These are phyloP conservation scores for Sebastes schlegelii DNA, from an alignment of 2,113 vertebrate genomes.

Conservation along the genomic window DNA sequence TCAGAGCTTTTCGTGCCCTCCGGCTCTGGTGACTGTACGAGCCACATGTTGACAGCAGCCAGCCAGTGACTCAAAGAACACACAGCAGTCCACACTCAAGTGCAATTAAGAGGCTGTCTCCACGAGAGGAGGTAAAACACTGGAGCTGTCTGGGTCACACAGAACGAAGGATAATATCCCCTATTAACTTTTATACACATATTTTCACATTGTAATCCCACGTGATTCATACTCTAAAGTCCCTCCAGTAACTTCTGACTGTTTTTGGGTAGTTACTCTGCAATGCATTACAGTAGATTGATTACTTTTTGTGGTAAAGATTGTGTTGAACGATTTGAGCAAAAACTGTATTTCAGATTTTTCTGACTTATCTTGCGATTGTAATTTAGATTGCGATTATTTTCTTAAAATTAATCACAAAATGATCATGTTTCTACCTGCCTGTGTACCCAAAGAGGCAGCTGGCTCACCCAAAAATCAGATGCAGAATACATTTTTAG, in stretches of 20 bases:
- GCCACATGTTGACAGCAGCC: slow-evolving; percentile 56
- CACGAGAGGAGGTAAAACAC: background rate
- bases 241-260: background rate
- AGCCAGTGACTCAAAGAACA: slow-evolving; percentile 30
- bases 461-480: too few relatives aligned
- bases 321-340: background rate
- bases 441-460: too few relatives aligned
- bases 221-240: background rate
- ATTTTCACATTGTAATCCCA: background rate
- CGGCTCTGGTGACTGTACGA: slow-evolving; percentile 55
- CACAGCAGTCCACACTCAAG: slow-evolving; percentile 17
- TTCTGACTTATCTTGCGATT: background rate
- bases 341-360: background rate
- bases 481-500: too few relatives aligned
- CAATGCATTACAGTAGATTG: background rate
- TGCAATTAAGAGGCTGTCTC: background rate
- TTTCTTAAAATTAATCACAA: background rate
- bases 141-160: background rate
- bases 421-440: background rate
- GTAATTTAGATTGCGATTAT: background rate
- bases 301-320: background rate
- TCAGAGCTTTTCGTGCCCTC: slow-evolving; percentile 55
- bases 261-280: background rate
- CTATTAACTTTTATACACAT: background rate
- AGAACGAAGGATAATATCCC: background rate